phyloP scores from a whole-genome alignment of 2,113 vertebrate species.

The Sprattus sprattus region DNA sequence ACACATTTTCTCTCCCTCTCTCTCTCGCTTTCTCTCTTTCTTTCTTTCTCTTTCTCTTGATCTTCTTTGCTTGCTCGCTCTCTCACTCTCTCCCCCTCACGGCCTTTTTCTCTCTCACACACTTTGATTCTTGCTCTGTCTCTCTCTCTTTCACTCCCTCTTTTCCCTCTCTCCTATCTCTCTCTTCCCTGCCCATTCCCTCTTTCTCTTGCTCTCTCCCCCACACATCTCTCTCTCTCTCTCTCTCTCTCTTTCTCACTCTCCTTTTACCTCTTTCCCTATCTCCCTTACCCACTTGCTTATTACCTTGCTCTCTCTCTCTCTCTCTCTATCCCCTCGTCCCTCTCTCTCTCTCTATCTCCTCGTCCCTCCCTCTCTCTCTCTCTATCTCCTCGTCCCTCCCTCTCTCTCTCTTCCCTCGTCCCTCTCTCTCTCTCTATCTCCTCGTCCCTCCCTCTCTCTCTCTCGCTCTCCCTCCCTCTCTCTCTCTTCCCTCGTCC shows the following conservation, averaged over 20 bases:
- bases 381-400: not conserved
- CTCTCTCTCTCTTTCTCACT: conserved; percentile 30
- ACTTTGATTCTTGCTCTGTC: not conserved
- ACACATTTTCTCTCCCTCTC: conserved; percentile 29
- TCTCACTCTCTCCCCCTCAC: not conserved
- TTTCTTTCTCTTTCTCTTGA: conserved; percentile 26
- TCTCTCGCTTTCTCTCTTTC: conserved; percentile 22
- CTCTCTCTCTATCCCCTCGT: not conserved
- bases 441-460: not conserved
- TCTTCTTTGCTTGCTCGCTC: conserved; percentile 29
- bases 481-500: not conserved
- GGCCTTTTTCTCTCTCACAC: conserved; percentile 28
- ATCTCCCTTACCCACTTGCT: not conserved
- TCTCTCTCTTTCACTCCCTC: conserved; percentile 36
- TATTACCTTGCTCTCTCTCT: not conserved
- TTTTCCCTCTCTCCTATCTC: conserved; percentile 26
- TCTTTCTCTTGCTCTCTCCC: conserved; percentile 44
- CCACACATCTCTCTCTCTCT: not conserved
- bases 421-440: not conserved
- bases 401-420: not conserved
- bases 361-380: not conserved
- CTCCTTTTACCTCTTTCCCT: too few relatives aligned
- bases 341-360: not conserved
- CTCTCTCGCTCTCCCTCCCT: not conserved
- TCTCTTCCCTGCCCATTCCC: not conserved